Evolutionary conservation across 2,888 invertebrate species (phyloP), one percentile per base, ranked within the genome.

Genomic region (Falcaria lacertinaria): DNA sequence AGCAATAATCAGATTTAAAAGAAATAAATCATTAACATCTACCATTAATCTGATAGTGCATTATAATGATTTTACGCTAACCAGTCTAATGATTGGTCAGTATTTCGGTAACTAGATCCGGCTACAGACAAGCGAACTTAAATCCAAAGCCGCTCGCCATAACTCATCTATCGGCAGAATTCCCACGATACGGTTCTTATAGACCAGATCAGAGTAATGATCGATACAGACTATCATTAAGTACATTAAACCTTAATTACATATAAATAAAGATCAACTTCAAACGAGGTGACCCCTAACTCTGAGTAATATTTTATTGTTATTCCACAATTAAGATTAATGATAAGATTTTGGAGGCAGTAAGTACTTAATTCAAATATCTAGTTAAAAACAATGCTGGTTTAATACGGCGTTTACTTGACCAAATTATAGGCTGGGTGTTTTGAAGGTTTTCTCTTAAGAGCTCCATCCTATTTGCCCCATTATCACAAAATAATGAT

Each of bases 251-350:
- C 82, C 72, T 60, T 84, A 80, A 69, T 50, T 47, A 47, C 39
- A 57, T 16, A 15, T 1, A 34, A 48, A 61, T 71, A 80, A 69
- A 71, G 78, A 67, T 52, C 50, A 74, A 54, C 67, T 69, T 79
- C 39, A 52, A 67, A 63, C 54, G 59, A 59, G 50, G 54, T 54
- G 49, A 57, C 47, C 52, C 49, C 58, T 64, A 73, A 64, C 73
- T 76, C 68, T 59, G 57, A 72, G 79, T 79, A 77, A 86, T 86
- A 87, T 86, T 86, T 88, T 88, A 88, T 87, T 86, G 84, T 86
- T 83, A 87, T 86, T 86, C 85, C 63, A 77, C 88, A 87, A 89
- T 89, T 88, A 88, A 88, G 88, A 89, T 89, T 86, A 83, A 88
- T 88, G 88, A 89, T 89, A 88, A 88, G 77, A 77, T 75, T 83